These are phyloP conservation scores for Pocota personata DNA, from an alignment of 2,888 invertebrate genomes.

Conservation along the genomic window DNA sequence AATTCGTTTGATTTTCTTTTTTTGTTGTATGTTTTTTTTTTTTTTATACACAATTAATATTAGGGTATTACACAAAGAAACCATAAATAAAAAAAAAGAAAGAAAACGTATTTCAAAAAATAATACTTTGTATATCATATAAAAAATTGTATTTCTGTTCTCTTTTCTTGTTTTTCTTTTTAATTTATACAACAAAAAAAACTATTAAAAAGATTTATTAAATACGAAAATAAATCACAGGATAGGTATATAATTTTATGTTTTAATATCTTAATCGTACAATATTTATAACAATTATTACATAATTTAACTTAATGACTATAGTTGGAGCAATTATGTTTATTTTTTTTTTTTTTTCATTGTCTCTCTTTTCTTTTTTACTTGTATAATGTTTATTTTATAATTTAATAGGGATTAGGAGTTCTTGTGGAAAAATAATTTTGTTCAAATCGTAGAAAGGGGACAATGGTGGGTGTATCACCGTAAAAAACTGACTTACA, in stretches of 20 bases:
- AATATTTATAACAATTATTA: slow-evolving; percentile 72
- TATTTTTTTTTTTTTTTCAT: slow-evolving; percentile 8
- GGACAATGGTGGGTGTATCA: slow-evolving; percentile 21
- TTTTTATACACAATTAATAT: slow-evolving; percentile 39
- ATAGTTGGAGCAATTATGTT: slow-evolving; percentile 68
- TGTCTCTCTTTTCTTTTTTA: slow-evolving; percentile 11
- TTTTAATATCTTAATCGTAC: slow-evolving; percentile 61
- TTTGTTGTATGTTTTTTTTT: background rate
- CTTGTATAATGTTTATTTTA: slow-evolving; percentile 1
- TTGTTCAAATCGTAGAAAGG: slow-evolving; percentile 32
- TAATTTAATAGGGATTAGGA: slow-evolving; percentile 9
- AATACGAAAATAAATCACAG: slow-evolving; percentile 74
- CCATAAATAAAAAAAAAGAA: slow-evolving; percentile 15
- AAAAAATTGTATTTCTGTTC: slow-evolving; percentile 38
- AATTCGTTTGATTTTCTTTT: slow-evolving; percentile 52
- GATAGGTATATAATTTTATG: slow-evolving; percentile 67
- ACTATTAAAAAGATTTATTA: slow-evolving; percentile 64
- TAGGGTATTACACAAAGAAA: slow-evolving; percentile 42
- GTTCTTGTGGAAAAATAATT: slow-evolving; percentile 54
- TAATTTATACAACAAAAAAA: slow-evolving; percentile 50
- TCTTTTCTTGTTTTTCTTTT: slow-evolving; percentile 3
- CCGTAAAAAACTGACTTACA: slow-evolving; percentile 3
- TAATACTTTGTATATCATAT: slow-evolving; percentile 67
- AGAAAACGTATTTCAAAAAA: slow-evolving; percentile 57
- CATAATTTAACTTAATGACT: slow-evolving; percentile 73